Percentiles rank a stretch among this genome's conserved stretches.
Evolutionary conservation across 2,888 invertebrate species (phyloP).

Genomic region (Sminthurinus aureus): DNA sequence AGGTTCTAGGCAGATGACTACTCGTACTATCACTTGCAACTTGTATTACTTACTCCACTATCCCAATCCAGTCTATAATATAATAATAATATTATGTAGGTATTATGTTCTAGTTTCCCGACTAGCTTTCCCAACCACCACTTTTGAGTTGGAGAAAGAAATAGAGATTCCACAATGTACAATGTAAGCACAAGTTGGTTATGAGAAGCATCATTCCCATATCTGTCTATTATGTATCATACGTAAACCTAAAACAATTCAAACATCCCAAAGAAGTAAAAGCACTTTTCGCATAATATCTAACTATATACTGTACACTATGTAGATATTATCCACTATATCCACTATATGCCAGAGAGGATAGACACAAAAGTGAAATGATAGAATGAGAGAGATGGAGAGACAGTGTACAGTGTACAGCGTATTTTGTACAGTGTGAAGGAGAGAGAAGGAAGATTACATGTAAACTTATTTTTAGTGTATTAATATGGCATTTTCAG

Average conservation of each 20-base stretch:
- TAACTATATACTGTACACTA: not conserved
- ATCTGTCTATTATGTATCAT: not conserved
- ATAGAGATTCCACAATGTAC: not conserved
- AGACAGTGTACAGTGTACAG: not conserved
- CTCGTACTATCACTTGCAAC: no score
- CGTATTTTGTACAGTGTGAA: not conserved
- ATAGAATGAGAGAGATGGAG: not conserved
- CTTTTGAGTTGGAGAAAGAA: not conserved
- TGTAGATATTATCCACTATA: no score
- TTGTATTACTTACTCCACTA: not conserved
- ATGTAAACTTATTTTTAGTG: slow-evolving; percentile 32
- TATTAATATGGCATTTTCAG: slow-evolving; percentile 38
- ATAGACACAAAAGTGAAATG: not conserved
- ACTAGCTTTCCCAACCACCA: not conserved
- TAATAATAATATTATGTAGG: not conserved
- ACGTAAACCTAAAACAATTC: not conserved
- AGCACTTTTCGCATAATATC: slow-evolving; percentile 17
- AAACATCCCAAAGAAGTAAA: not conserved
- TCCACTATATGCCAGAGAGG: not conserved
- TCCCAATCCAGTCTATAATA: not conserved
- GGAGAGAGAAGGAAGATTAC: not conserved
- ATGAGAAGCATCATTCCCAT: not conserved
- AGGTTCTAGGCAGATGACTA: not conserved
- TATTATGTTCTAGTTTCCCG: not conserved
- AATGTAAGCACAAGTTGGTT: not conserved